Evolutionary conservation across 2,113 vertebrate genomes (phyloP).

Genomic region (Colistium nudipinnis): DNA sequence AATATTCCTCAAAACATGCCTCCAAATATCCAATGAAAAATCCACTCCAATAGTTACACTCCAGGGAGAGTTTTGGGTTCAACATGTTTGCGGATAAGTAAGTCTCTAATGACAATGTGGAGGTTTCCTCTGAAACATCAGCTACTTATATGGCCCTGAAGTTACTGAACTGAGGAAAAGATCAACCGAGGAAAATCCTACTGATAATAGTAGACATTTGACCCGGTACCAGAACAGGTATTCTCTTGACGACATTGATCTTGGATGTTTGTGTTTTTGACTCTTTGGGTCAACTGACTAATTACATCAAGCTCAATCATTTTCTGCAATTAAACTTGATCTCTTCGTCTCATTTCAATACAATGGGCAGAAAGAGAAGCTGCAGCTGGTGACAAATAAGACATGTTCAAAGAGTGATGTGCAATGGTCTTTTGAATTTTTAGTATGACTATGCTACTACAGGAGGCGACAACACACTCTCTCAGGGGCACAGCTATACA

Average conservation of each 20-base stretch:
- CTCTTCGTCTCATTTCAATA: slow-evolving; percentile 4
- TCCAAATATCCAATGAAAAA: slow-evolving; percentile 9
- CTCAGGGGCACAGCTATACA: neutral
- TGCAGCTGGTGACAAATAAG: neutral
- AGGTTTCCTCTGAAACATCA: too few species aligned
- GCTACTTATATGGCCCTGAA: slow-evolving; percentile 14
- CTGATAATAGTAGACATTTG: neutral
- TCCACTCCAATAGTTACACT: neutral
- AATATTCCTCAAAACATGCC: neutral
- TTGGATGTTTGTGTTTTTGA: slow-evolving; percentile 13
- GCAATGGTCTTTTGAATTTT: neutral
- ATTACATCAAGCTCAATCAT: neutral
- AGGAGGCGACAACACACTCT: neutral
- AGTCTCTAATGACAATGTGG: slow-evolving; percentile 1
- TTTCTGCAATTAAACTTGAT: neutral
- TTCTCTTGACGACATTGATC: slow-evolving; percentile 41
- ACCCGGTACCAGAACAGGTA: neutral
- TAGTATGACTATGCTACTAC: neutral
- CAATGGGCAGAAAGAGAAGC: neutral
- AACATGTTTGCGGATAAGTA: slow-evolving; percentile 1
- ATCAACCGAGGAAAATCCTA: neutral
- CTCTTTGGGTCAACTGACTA: slow-evolving; percentile 7
- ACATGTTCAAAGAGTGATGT: neutral
- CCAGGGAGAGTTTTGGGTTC: neutral
- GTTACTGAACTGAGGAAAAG: neutral